A percentile compares a stretch with the other conserved stretches of the same genome.
Evolutionary conservation across 2,797 vertebrate species (phyloP).

Genomic region (Calcarius lapponicus): DNA sequence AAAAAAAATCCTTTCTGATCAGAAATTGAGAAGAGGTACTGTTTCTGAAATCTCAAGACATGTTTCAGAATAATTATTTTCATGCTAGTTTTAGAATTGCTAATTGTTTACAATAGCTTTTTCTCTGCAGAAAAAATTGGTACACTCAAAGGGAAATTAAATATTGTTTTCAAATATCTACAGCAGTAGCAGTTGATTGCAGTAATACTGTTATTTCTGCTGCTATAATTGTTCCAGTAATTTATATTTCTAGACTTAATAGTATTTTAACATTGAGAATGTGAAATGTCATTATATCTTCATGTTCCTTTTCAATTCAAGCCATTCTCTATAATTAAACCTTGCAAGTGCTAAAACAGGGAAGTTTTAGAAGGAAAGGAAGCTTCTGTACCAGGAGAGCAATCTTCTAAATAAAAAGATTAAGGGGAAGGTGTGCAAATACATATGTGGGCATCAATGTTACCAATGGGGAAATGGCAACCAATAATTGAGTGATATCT

Average conservation of each 20-base stretch:
- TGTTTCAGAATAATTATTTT: constrained; percentile 44
- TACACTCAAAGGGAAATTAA: constrained; percentile 49
- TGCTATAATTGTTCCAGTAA: constrained; percentile 36
- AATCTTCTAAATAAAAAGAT: not conserved
- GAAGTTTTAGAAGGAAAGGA: not conserved
- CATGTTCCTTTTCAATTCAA: not conserved
- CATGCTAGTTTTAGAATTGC: constrained; percentile 33
- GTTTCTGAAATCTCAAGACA: constrained; percentile 22
- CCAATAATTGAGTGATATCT: not conserved
- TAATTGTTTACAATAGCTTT: constrained; percentile 51
- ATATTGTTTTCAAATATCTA: constrained; percentile 53
- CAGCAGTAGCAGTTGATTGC: constrained; percentile 29
- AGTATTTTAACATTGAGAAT: constrained; percentile 16
- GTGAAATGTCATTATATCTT: constrained; percentile 42
- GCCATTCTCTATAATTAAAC: constrained; percentile 13
- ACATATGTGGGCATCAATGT: not conserved
- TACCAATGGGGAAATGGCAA: not conserved
- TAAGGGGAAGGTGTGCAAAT: not conserved
- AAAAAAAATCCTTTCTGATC: not conserved
- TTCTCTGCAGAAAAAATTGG: constrained; percentile 17
- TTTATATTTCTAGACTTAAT: constrained; percentile 28
- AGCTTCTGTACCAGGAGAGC: not conserved
- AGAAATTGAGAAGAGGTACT: not conserved
- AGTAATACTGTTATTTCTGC: constrained; percentile 44
- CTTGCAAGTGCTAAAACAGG: not conserved